phyloP scores from a whole-genome alignment of 2,888 invertebrate genomes.

The Heteromurus nitidus region DNA sequence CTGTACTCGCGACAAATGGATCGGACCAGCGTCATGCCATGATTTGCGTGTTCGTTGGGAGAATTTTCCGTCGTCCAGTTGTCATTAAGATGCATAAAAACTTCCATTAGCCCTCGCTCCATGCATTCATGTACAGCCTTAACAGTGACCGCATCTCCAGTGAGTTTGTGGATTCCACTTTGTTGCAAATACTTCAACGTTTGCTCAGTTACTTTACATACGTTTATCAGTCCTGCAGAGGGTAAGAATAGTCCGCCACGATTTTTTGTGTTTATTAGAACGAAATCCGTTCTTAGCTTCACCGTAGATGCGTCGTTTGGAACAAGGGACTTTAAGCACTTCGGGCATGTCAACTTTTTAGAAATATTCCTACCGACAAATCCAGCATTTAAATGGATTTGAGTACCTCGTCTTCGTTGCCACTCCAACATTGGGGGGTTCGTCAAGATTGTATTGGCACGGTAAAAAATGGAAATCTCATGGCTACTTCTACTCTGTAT shows the following conservation, averaged over 20 bases:
- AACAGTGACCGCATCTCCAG: background rate
- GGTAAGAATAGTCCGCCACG: conserved; percentile 23
- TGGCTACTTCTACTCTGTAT: too few species aligned
- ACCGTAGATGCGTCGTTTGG: background rate
- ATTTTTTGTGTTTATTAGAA: background rate
- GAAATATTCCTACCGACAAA: conserved; percentile 5
- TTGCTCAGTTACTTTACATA: conserved; percentile 16
- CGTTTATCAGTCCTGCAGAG: background rate
- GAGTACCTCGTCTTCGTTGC: too few species aligned
- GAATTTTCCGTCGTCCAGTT: background rate
- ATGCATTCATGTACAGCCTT: background rate
- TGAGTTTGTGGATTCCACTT: background rate
- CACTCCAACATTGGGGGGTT: too few species aligned
- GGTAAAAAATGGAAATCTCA: too few species aligned
- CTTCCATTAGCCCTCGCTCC: background rate
- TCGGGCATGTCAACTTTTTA: background rate
- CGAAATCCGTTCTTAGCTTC: background rate
- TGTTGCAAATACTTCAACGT: background rate
- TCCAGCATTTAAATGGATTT: too few species aligned
- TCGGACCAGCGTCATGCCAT: background rate
- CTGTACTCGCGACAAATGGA: background rate
- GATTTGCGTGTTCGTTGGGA: background rate
- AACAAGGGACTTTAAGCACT: background rate
- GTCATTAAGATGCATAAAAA: background rate
- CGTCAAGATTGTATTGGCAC: too few species aligned